Evolutionary conservation across 2,797 vertebrate species (phyloP).

Genomic region (Serranus cabrilla): DNA sequence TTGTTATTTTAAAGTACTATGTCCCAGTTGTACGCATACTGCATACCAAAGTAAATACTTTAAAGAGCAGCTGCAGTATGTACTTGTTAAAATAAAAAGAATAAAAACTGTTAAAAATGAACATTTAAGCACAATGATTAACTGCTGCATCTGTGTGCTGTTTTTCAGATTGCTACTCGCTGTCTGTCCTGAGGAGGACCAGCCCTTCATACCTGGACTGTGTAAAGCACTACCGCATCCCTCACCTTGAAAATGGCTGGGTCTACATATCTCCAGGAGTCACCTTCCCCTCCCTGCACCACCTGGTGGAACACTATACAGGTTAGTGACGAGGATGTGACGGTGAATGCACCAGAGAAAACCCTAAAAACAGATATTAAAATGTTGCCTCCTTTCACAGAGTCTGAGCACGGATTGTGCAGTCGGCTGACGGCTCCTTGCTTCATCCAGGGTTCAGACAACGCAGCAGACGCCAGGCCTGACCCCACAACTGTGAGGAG

Average conservation of each 20-base stretch:
- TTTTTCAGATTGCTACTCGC: constrained; percentile 84
- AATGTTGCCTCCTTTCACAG: constrained; percentile 67
- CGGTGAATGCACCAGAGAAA: neutral
- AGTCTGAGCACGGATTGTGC: constrained; percentile 84
- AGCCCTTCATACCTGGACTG: constrained; percentile 63
- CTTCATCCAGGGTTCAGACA: constrained; percentile 60
- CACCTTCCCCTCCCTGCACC: constrained; percentile 88
- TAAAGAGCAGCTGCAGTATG: too few species aligned
- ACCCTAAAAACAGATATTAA: neutral
- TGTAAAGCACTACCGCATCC: constrained; percentile 90
- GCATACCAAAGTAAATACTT: too few species aligned
- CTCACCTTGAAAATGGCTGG: constrained; percentile 87
- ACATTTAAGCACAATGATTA: neutral
- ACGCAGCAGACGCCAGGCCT: constrained; percentile 14
- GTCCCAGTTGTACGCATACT: too few species aligned
- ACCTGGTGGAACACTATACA: constrained; percentile 89
- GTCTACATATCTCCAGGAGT: constrained; percentile 88
- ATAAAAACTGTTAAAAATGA: neutral
- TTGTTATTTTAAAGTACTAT: too few species aligned
- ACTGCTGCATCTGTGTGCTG: constrained; percentile 2
- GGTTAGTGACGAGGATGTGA: constrained; percentile 72
- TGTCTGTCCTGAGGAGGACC: constrained; percentile 84
- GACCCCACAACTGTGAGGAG: constrained; percentile 72
- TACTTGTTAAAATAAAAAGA: too few species aligned
- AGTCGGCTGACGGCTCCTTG: constrained; percentile 87